Conservation (phyloP, 1,140 invertebrate species). For the Drosophila pachea region DNA sequence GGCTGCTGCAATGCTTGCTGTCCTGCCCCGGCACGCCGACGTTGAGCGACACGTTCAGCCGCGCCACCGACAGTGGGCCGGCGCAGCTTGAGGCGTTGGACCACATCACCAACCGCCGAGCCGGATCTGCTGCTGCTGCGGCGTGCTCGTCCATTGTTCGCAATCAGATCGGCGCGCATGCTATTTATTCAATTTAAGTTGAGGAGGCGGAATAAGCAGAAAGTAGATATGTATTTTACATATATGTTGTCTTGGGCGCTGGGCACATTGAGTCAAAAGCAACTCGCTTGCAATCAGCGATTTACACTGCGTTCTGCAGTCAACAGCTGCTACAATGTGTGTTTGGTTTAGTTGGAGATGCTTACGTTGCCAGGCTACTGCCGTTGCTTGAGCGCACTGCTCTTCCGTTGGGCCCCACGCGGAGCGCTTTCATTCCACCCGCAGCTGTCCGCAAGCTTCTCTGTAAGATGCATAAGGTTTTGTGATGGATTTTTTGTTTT, state of each 20-base stretch:
- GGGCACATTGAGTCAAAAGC: conserved; percentile 22
- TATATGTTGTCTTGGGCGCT: conserved; percentile 44
- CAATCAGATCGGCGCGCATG: conserved; percentile 73
- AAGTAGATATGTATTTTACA: conserved; percentile 38
- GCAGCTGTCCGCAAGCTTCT: conserved; percentile 74
- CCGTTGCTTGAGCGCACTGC: conserved; percentile 67
- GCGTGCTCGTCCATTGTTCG: conserved; percentile 36
- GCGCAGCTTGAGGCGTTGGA: conserved; percentile 60
- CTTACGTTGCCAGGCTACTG: conserved; percentile 78
- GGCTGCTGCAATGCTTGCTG: conserved; percentile 38
- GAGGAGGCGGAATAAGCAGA: conserved; percentile 56
- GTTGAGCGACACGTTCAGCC: conserved; percentile 67
- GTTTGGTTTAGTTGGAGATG: conserved; percentile 43
- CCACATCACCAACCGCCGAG: conserved; percentile 42
- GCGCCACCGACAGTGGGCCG: conserved; percentile 64
- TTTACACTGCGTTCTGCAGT: conserved; percentile 9
- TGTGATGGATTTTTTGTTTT: conserved; percentile 60
- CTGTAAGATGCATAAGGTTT: conserved; percentile 77
- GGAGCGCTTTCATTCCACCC: conserved; percentile 59
- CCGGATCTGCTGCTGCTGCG: conserved; percentile 44
- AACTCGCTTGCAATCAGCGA: conserved; percentile 24
- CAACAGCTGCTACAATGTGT: conserved; percentile 32
- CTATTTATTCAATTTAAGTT: conserved; percentile 58
- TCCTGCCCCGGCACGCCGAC: conserved; percentile 44
- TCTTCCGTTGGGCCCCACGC: conserved; percentile 69